Base-by-base conservation (phyloP, 2,888 invertebrate genomes). In the Pedicia rivosa region DNA sequence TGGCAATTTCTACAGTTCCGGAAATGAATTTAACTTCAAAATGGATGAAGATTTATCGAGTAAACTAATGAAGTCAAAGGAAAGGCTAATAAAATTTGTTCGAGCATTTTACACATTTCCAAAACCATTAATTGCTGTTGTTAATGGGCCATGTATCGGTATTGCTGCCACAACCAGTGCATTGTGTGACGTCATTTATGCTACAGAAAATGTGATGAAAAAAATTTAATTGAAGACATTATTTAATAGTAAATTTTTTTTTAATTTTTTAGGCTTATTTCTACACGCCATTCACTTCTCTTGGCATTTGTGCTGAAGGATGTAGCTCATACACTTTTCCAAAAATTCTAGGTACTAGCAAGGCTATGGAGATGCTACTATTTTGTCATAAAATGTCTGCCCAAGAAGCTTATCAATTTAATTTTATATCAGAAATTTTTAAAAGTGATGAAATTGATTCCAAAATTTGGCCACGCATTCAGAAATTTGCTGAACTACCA, bases 91-190 rank as follows among this genome's bases (percentile, higher is more conserved):
- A 47, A 62, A 70, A 5, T 80, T 81, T 61, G 68, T 91, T 3
- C 64, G 69, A 40, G 67, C 82, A 1, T 77, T 90, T 46, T 84
- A 92, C 44, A 73, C 76, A 45, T 91, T 86, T 56, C 83, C 87
- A 0, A 98, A 97, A 61, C 62, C 91, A 24, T 55, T 97, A 29
- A 68, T 95, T 43, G 83, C 80, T 10, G 63, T 92, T 40, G 78
- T 95, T 0, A 94, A 97, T 67, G 97, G 97, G 2, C 92, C 92
- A 28, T 88, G 91, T 10, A 74, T 95, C 46, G 97, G 97, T 17
- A 78, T 97, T 46, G 78, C 79, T 28, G 79, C 78, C 3, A 95
- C 95, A 1, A 75, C 80, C 8, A 64, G 88, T 35, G 79, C 78
- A 1, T 65, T 95, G 2, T 90, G 79, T 63, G 95, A 97, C 65